Conservation (phyloP, 2,888 invertebrate genomes). For the Ashinkailepas kermadecensis region DNA sequence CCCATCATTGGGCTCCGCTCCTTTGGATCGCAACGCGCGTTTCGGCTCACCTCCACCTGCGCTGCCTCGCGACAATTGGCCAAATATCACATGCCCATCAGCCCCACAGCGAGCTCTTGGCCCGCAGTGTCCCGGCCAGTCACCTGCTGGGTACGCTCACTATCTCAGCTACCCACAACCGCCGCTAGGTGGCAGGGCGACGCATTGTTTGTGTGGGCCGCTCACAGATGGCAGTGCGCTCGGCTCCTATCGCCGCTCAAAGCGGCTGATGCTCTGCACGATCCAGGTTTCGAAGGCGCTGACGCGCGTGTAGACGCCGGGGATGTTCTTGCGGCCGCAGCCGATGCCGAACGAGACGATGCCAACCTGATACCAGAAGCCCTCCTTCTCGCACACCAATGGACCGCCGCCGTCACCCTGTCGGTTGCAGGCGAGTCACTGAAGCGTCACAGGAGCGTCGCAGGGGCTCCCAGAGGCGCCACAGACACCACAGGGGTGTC, state of each 20-base stretch:
- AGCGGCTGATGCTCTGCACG: constrained; percentile 36
- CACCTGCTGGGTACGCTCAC: not conserved
- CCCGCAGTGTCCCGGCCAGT: not conserved
- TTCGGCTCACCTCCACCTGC: not conserved
- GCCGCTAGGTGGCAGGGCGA: not conserved
- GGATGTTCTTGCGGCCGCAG: constrained; percentile 41
- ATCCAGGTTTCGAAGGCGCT: constrained; percentile 41
- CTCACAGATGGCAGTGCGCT: constrained; percentile 25
- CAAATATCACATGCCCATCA: constrained; percentile 8
- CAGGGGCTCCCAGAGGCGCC: too few relatives aligned
- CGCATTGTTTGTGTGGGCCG: not conserved
- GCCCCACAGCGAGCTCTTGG: not conserved
- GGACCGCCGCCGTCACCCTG: constrained; percentile 41
- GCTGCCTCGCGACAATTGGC: not conserved
- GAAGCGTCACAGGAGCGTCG: too few relatives aligned
- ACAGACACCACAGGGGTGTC: too few relatives aligned
- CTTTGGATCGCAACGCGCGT: too few relatives aligned
- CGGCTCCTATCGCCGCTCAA: constrained; percentile 12
- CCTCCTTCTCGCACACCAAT: constrained; percentile 41
- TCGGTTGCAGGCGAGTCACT: not conserved
- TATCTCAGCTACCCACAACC: not conserved
- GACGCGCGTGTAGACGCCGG: constrained; percentile 44
- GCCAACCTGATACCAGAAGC: constrained; percentile 44
- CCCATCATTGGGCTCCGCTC: too few relatives aligned
- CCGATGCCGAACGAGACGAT: constrained; percentile 42